Conservation (phyloP, 2,888 invertebrate species). For the Arge pagana region DNA sequence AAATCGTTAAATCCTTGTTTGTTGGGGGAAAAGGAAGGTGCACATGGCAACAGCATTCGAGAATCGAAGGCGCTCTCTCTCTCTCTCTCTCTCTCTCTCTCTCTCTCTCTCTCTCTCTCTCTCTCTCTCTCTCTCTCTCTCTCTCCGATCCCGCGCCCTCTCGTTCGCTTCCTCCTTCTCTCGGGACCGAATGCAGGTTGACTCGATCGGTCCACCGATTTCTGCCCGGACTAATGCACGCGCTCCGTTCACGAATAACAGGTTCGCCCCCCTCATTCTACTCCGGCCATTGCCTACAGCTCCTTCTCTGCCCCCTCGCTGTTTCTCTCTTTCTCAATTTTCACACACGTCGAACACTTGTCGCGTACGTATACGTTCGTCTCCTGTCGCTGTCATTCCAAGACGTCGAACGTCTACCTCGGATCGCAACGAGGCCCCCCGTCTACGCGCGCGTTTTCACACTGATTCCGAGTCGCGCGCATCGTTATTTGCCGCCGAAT, state of each 20-base stretch:
- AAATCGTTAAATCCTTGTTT: slow-evolving; percentile 13
- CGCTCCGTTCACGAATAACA: slow-evolving; percentile 47
- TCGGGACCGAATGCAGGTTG: slow-evolving; percentile 8
- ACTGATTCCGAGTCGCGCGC: too few relatives aligned
- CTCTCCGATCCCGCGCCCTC: slow-evolving; percentile 6
- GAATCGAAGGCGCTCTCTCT: slow-evolving; percentile 30
- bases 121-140: slow-evolving; percentile 8
- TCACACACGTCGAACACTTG: too few relatives aligned
- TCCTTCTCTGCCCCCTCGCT: neutral
- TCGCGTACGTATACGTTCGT: too few relatives aligned
- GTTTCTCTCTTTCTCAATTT: slow-evolving; percentile 21
- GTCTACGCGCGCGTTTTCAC: too few relatives aligned
- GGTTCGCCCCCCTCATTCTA: slow-evolving; percentile 37
- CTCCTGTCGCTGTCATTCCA: too few relatives aligned
- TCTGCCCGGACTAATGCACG: slow-evolving; percentile 3
- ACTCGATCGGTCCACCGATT: too few relatives aligned
- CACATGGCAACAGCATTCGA: slow-evolving; percentile 40
- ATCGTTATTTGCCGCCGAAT: too few relatives aligned
- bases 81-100: slow-evolving; percentile 24
- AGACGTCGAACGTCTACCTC: too few relatives aligned
- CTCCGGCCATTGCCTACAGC: slow-evolving; percentile 1
- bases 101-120: slow-evolving; percentile 21
- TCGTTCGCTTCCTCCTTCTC: slow-evolving; percentile 4
- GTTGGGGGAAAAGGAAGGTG: slow-evolving; percentile 29
- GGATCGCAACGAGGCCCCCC: too few relatives aligned